A percentile compares a stretch with the other conserved stretches of the same genome.
These are phyloP conservation scores for Parasteatoda lunata DNA, from an alignment of 2,888 invertebrate species.

Conservation along the genomic window DNA sequence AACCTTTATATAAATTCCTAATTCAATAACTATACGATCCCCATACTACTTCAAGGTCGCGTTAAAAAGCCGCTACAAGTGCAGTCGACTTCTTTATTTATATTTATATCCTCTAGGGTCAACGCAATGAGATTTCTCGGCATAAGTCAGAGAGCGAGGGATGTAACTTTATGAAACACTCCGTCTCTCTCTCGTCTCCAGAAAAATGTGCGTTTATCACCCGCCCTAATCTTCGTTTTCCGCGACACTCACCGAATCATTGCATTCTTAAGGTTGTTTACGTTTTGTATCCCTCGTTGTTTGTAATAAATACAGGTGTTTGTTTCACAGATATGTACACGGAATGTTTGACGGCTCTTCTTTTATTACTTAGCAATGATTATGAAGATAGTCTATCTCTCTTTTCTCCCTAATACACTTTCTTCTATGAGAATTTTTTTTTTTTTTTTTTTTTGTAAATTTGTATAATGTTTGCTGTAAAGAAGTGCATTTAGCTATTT, in stretches of 20 bases:
- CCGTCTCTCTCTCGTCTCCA: constrained; percentile 2
- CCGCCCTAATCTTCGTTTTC: constrained; percentile 16
- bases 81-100: constrained; percentile 30
- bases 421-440: background rate
- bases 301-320: constrained; percentile 54
- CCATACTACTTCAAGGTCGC: background rate
- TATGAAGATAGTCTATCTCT: background rate
- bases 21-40: background rate
- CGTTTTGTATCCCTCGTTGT: constrained; percentile 21
- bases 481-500: no score
- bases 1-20: no score
- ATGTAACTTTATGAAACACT: background rate
- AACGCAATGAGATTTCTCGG: constrained; percentile 35
- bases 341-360: background rate
- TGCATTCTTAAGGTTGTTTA: constrained; percentile 34
- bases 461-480: no score
- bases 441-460: background rate
- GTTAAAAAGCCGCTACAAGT: constrained; percentile 18
- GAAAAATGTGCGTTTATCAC: constrained; percentile 32
- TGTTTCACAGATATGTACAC: constrained; percentile 6
- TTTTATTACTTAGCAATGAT: background rate
- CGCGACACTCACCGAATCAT: background rate
- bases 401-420: background rate
- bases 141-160: constrained; percentile 8
- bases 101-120: constrained; percentile 33